Conservation (phyloP, 2,113 vertebrate genomes). For the Macquaria australasica region DNA sequence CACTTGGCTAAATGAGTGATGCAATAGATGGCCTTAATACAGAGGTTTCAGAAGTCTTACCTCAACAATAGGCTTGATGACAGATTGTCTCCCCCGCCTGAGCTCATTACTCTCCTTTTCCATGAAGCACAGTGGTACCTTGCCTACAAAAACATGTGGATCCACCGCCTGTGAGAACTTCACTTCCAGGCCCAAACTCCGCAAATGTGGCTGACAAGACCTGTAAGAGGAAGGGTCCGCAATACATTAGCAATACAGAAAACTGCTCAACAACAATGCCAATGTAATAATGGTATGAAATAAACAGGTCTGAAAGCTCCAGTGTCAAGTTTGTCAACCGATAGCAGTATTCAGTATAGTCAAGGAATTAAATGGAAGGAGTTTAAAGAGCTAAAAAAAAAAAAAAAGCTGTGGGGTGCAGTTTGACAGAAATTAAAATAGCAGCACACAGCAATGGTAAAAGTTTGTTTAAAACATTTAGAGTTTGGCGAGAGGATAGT, state of each 20-base stretch:
- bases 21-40: neutral
- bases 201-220: constrained; percentile 87
- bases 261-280: too few species aligned
- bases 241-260: neutral
- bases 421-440: neutral
- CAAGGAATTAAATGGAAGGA: neutral
- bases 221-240: constrained; percentile 75
- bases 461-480: neutral
- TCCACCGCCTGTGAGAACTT: constrained; percentile 83
- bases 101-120: constrained; percentile 94
- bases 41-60: constrained; percentile 69
- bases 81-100: constrained; percentile 88
- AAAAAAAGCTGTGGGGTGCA: too few species aligned
- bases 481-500: neutral
- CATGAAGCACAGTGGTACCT: constrained; percentile 92
- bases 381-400: neutral
- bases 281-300: neutral
- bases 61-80: constrained; percentile 91
- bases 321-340: neutral
- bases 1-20: neutral
- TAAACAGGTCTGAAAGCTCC: neutral
- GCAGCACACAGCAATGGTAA: neutral
- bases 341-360: neutral
- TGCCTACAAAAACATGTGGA: constrained; percentile 86
- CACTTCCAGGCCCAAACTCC: constrained; percentile 90